phyloP scores from a whole-genome alignment of 2,888 invertebrate species.

The Synanthedon andrenaeformis region DNA sequence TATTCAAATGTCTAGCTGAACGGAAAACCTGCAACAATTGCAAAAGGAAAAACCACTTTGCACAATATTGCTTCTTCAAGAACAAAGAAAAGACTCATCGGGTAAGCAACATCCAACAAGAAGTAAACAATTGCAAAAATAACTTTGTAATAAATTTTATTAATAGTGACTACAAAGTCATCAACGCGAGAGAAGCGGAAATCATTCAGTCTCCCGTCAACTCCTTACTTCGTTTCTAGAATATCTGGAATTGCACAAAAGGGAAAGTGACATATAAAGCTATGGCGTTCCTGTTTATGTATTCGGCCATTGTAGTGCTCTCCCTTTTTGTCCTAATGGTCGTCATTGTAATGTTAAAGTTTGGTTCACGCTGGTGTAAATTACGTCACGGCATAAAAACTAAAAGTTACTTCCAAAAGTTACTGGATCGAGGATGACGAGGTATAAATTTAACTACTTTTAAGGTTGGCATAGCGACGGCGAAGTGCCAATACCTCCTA shows the following conservation, averaged over 20 bases:
- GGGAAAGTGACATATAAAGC: constrained; percentile 84
- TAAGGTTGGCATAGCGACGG: too few relatives aligned
- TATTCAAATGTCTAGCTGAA: too few relatives aligned
- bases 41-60: too few relatives aligned
- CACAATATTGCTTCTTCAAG: too few relatives aligned
- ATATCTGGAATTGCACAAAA: constrained; percentile 77
- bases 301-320: constrained; percentile 81
- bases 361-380: constrained; percentile 78
- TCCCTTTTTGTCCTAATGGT: constrained; percentile 80
- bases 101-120: too few relatives aligned
- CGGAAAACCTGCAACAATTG: too few relatives aligned
- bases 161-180: constrained; percentile 38
- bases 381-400: constrained; percentile 72
- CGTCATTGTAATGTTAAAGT: constrained; percentile 81
- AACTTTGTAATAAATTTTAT: too few relatives aligned
- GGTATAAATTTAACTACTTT: neutral
- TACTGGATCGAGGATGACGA: constrained; percentile 74
- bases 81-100: too few relatives aligned
- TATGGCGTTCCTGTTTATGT: constrained; percentile 80
- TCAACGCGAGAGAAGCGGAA: constrained; percentile 26
- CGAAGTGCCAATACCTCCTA: too few relatives aligned
- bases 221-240: constrained; percentile 57
- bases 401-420: constrained; percentile 31
- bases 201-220: constrained; percentile 45
- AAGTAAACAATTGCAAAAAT: too few relatives aligned